phyloP scores from a whole-genome alignment of 1,140 invertebrate species.

The Megalonaias nervosa region DNA sequence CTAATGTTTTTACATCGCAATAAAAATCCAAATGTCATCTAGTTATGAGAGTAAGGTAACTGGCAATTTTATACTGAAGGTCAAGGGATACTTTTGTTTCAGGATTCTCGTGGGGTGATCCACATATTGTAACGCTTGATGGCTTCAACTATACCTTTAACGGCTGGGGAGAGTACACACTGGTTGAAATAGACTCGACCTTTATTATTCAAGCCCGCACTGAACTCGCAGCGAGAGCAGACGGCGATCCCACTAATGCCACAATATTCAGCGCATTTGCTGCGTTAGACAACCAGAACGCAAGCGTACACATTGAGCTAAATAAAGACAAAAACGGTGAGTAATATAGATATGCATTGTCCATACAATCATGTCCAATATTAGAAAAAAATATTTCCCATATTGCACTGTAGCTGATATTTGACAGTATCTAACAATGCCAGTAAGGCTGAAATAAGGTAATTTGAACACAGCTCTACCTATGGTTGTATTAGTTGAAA shows the following conservation, averaged over 20 bases:
- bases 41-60: no score
- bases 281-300: slow-evolving; percentile 8
- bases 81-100: neutral
- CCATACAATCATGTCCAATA: no score
- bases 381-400: no score
- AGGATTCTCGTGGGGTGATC: slow-evolving; percentile 16
- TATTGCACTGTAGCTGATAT: no score
- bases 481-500: no score
- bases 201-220: slow-evolving; percentile 12
- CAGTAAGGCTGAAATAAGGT: no score
- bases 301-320: slow-evolving; percentile 10
- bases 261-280: slow-evolving; percentile 20
- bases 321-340: slow-evolving; percentile 8
- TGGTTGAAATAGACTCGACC: neutral
- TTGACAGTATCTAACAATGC: no score
- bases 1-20: no score
- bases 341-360: neutral
- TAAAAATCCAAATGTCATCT: no score
- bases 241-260: slow-evolving; percentile 6
- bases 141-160: slow-evolving; percentile 12
- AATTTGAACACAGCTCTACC: no score
- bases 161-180: slow-evolving; percentile 18
- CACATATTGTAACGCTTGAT: slow-evolving; percentile 17
- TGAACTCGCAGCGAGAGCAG: neutral
- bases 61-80: no score